phyloP scores from a whole-genome alignment of 37 sponge, comb jelly and placozoan genomes.

The Mnemiopsis leidyi region DNA sequence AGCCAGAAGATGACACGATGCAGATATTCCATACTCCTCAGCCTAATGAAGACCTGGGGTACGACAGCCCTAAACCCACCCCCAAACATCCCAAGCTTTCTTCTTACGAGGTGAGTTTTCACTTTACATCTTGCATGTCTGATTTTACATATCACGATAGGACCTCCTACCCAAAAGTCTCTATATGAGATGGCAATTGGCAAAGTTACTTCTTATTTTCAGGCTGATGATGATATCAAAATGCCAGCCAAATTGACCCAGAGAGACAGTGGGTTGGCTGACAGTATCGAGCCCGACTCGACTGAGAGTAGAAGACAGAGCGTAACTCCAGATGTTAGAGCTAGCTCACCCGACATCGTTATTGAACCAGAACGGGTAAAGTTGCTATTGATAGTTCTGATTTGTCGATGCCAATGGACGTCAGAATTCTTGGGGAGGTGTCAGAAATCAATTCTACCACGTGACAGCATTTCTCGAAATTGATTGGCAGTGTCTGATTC shows the following conservation, averaged over 20 bases:
- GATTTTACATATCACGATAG: neutral
- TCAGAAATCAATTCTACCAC: too few relatives aligned
- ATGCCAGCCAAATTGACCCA: slow-evolving; percentile 59
- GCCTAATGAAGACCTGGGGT: slow-evolving; percentile 29
- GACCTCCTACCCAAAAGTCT: too few relatives aligned
- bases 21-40: neutral
- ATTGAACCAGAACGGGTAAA: neutral
- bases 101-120: slow-evolving; percentile 6
- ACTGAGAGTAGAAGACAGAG: slow-evolving; percentile 43
- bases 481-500: too few relatives aligned
- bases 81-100: slow-evolving; percentile 46
- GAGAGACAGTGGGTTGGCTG: slow-evolving; percentile 59
- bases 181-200: neutral
- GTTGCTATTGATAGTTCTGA: too few relatives aligned
- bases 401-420: too few relatives aligned
- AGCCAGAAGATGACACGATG: neutral
- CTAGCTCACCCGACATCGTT: neutral
- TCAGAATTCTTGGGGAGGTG: too few relatives aligned
- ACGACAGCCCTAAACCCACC: slow-evolving; percentile 46
- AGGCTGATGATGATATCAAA: neutral
- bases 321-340: slow-evolving; percentile 26
- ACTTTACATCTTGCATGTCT: too few relatives aligned
- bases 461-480: too few relatives aligned
- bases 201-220: neutral
- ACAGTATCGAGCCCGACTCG: slow-evolving; percentile 59